phyloP scores from a whole-genome alignment of 2,797 vertebrate species.

The Danio tinwini region DNA sequence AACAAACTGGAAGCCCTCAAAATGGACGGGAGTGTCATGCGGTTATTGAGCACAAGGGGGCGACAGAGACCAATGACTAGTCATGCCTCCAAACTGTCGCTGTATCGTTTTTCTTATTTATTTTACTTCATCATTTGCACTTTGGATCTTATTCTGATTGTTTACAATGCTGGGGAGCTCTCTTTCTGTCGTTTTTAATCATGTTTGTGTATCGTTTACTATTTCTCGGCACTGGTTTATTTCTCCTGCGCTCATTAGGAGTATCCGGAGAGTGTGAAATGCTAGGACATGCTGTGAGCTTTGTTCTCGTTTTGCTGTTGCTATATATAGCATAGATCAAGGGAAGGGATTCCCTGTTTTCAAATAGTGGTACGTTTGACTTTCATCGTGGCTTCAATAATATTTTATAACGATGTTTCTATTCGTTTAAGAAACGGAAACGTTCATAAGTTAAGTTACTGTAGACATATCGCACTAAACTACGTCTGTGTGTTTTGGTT shows the following conservation, averaged over 20 bases:
- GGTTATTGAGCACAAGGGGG: slow-evolving; percentile 64
- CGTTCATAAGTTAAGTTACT: slow-evolving; percentile 34
- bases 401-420: slow-evolving; percentile 66
- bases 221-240: slow-evolving; percentile 65
- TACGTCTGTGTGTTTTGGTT: slow-evolving; percentile 44
- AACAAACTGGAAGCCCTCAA: slow-evolving; percentile 28
- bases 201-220: slow-evolving; percentile 65
- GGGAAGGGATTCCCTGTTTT: slow-evolving; percentile 59
- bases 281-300: slow-evolving; percentile 63
- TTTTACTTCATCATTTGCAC: slow-evolving; percentile 69
- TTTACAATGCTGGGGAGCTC: slow-evolving; percentile 66
- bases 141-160: slow-evolving; percentile 67
- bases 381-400: slow-evolving; percentile 61
- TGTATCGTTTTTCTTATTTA: slow-evolving; percentile 61
- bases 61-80: slow-evolving; percentile 44
- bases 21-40: slow-evolving; percentile 35
- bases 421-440: slow-evolving; percentile 59
- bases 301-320: slow-evolving; percentile 65
- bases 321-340: slow-evolving; percentile 64
- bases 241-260: slow-evolving; percentile 63
- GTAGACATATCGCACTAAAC: slow-evolving; percentile 47
- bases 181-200: slow-evolving; percentile 60
- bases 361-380: slow-evolving; percentile 63
- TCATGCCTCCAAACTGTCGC: slow-evolving; percentile 34
- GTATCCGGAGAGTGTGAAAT: slow-evolving; percentile 61